Percentiles rank a stretch among this genome's conserved stretches.
phyloP scores from a whole-genome alignment of 2,797 vertebrate species.

The Oryzias sinensis region DNA sequence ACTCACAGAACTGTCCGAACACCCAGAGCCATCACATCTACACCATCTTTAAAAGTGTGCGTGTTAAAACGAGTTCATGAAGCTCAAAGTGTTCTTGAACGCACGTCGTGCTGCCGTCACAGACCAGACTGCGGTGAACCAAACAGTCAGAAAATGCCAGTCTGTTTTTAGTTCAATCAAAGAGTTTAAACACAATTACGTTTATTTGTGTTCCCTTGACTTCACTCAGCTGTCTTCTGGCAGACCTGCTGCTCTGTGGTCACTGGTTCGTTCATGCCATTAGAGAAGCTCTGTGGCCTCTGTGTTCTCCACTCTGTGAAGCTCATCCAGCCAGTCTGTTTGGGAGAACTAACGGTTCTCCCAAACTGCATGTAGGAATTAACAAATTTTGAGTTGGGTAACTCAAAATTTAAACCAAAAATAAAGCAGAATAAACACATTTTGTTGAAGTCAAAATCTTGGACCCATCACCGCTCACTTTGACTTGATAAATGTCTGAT shows the following conservation, averaged over 20 bases:
- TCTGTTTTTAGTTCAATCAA: conserved; percentile 15
- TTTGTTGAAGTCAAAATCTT: background rate
- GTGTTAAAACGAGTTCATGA: conserved; percentile 2
- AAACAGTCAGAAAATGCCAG: conserved; percentile 12
- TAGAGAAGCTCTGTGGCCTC: conserved; percentile 29
- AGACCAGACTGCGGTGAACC: conserved; percentile 7
- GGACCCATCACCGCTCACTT: background rate
- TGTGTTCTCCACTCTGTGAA: conserved; percentile 31
- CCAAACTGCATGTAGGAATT: too few relatives aligned
- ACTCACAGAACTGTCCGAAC: background rate
- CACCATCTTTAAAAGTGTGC: conserved; percentile 7
- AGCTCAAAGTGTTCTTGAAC: conserved; percentile 14
- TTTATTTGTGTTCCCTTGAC: conserved; percentile 15
- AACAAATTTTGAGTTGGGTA: too few relatives aligned
- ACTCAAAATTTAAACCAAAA: conserved; percentile 4
- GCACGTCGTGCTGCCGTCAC: conserved; percentile 5
- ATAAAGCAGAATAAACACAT: background rate
- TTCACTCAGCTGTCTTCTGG: conserved; percentile 36
- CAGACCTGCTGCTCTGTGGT: conserved; percentile 37
- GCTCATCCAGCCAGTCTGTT: conserved; percentile 38
- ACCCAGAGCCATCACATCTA: background rate
- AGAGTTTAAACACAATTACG: conserved; percentile 25
- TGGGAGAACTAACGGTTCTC: conserved; percentile 31
- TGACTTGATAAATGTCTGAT: background rate
- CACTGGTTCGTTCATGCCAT: conserved; percentile 33